Evolutionary conservation across 2,888 invertebrate genomes (phyloP).

Genomic region (Pterostichus madidus): DNA sequence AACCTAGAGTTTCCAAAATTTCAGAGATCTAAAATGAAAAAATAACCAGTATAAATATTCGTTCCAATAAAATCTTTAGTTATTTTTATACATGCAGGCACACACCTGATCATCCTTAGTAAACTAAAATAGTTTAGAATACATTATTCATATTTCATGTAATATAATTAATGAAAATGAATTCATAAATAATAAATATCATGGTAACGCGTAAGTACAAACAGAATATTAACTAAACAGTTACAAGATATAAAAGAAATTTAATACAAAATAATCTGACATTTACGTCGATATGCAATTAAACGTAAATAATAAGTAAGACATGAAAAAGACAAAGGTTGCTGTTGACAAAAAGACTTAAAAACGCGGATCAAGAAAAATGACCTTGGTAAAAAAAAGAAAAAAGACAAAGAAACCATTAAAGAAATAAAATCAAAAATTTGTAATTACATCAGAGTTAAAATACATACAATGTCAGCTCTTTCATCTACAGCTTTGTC

Average conservation of each 20-base stretch:
- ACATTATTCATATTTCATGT: slow-evolving; percentile 70
- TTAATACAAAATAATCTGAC: no score
- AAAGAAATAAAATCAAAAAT: no score
- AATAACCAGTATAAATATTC: slow-evolving; percentile 42
- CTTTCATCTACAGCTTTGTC: slow-evolving; percentile 85
- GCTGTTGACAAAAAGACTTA: no score
- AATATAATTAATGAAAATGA: not conserved
- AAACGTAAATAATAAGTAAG: no score
- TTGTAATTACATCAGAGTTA: slow-evolving; percentile 59
- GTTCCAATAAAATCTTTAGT: slow-evolving; percentile 11
- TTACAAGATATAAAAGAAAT: not conserved
- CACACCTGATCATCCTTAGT: slow-evolving; percentile 70
- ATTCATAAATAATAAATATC: not conserved
- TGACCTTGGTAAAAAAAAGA: no score
- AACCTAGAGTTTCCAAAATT: slow-evolving; percentile 92
- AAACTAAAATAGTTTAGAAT: no score
- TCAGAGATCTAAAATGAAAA: slow-evolving; percentile 87
- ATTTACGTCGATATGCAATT: not conserved
- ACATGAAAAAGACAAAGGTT: no score
- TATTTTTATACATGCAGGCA: slow-evolving; percentile 82
- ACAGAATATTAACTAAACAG: not conserved
- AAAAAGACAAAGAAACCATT: no score
- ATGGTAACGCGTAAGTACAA: no score
- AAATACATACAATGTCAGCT: slow-evolving; percentile 88
- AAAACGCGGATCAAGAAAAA: no score